phyloP scores from a whole-genome alignment of 2,888 invertebrate genomes.

The Eupelmus urozonus region DNA sequence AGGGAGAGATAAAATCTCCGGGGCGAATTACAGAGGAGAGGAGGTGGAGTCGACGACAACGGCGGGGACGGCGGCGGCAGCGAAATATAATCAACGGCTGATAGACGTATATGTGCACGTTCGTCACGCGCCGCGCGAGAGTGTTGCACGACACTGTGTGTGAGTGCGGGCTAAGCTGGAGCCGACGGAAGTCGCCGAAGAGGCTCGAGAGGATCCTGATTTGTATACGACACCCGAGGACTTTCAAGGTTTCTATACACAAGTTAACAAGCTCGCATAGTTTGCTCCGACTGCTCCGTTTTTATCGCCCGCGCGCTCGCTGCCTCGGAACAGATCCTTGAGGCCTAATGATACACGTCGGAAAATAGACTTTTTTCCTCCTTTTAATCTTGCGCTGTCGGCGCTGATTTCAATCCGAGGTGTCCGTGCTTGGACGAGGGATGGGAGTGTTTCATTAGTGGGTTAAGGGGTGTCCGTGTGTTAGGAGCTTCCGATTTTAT shows the following conservation, averaged over 20 bases:
- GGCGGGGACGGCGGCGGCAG: no score
- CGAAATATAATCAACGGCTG: no score
- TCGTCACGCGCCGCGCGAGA: no score
- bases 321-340: constrained; percentile 39
- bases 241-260: background rate
- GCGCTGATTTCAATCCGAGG: no score
- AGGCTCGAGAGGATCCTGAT: constrained; percentile 20
- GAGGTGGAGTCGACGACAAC: no score
- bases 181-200: constrained; percentile 29
- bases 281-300: background rate
- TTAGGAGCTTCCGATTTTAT: constrained; percentile 10
- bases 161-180: constrained; percentile 25
- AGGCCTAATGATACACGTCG: constrained; percentile 42
- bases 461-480: background rate
- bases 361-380: constrained; percentile 40
- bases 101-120: no score
- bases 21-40: no score
- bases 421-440: no score
- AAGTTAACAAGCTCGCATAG: background rate
- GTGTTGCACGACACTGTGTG: constrained; percentile 7
- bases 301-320: background rate
- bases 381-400: no score
- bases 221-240: constrained; percentile 3
- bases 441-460: background rate
- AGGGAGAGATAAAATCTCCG: no score